Conservation (phyloP, 2,797 vertebrate species). For the Malurus leucopterus region DNA sequence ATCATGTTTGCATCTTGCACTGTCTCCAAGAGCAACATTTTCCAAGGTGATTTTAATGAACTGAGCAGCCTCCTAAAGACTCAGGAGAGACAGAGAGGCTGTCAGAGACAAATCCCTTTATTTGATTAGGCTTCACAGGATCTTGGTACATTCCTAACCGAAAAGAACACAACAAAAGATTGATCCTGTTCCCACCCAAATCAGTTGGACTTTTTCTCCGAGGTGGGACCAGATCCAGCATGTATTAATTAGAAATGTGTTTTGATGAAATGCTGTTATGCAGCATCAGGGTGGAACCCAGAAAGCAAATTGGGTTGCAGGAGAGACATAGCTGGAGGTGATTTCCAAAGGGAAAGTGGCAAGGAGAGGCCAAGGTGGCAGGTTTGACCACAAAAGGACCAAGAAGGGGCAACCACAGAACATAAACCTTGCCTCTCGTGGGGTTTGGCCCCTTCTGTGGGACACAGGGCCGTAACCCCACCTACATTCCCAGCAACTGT, state of each 20-base stretch:
- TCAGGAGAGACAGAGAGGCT: conserved; percentile 4
- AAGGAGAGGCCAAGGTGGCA: background rate
- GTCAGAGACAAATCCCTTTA: conserved; percentile 8
- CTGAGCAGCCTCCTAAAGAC: background rate
- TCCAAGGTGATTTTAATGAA: conserved; percentile 33
- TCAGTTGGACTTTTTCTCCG: background rate
- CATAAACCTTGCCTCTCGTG: background rate
- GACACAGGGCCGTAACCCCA: background rate
- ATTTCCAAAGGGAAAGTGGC: background rate
- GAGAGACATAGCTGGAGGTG: background rate
- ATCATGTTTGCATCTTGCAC: background rate
- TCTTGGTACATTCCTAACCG: background rate
- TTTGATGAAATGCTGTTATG: background rate
- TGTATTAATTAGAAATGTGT: background rate
- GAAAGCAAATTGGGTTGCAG: background rate
- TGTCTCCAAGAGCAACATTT: conserved; percentile 37
- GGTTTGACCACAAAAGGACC: background rate
- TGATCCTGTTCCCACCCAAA: conserved; percentile 12
- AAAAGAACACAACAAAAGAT: background rate
- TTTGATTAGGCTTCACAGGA: conserved; percentile 1
- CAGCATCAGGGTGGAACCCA: background rate
- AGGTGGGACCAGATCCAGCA: background rate
- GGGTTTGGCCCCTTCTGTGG: background rate
- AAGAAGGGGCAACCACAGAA: background rate
- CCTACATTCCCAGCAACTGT: conserved; percentile 30